Conservation (phyloP, 2,113 vertebrate species). For the Elachura formosa region DNA sequence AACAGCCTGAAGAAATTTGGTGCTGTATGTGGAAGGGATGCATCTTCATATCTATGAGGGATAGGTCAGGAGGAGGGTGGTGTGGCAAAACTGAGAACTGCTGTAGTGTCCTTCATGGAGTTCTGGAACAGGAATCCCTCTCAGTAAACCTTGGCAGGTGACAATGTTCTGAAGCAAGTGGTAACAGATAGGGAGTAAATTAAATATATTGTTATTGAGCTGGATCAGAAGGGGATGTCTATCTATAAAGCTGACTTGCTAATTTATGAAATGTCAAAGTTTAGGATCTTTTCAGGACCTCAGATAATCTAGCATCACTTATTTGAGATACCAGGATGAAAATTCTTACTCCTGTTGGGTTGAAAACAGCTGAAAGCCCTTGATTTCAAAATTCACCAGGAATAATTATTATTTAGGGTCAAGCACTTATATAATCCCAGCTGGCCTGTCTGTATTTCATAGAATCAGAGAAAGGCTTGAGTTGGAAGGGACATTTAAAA, state of each 20-base stretch:
- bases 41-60: rapidly evolving
- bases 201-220: neutral
- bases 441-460: neutral
- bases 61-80: neutral
- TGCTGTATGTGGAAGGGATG: neutral
- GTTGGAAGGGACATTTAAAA: neutral
- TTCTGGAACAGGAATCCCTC: neutral
- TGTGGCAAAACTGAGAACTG: neutral
- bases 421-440: neutral
- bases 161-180: neutral
- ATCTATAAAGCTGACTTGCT: neutral
- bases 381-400: neutral
- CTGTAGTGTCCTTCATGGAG: neutral
- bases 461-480: neutral
- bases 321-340: neutral
- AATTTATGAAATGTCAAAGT: neutral
- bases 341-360: neutral
- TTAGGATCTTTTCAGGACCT: neutral
- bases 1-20: neutral
- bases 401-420: neutral
- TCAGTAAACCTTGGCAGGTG: neutral
- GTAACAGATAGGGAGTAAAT: neutral
- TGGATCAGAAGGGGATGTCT: neutral
- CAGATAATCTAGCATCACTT: neutral
- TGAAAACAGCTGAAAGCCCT: neutral